phyloP scores from a whole-genome alignment of 2,113 vertebrate genomes.

The Atrichornis clamosus region DNA sequence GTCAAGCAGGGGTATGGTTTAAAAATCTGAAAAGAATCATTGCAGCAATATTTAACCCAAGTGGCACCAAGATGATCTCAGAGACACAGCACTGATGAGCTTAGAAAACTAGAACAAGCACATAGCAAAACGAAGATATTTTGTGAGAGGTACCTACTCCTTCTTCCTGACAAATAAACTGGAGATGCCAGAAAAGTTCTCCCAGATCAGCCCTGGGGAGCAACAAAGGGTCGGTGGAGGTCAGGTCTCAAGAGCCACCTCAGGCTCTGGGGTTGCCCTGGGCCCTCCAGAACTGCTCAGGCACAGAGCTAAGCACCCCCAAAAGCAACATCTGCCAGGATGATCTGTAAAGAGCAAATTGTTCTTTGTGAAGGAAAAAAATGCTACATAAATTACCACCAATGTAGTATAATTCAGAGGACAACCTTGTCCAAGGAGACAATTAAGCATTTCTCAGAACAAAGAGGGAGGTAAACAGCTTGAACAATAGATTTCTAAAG shows the following conservation, averaged over 20 bases:
- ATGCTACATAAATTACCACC: neutral
- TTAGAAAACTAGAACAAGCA: neutral
- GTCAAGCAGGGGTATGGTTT: neutral
- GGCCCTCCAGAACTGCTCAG: neutral
- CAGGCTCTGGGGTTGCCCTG: neutral
- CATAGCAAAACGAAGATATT: neutral
- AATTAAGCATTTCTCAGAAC: conserved; percentile 15
- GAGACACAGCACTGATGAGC: neutral
- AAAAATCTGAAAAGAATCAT: neutral
- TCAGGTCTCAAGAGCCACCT: neutral
- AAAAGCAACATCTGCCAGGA: neutral
- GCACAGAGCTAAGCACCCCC: neutral
- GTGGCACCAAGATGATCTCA: neutral
- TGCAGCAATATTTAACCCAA: neutral
- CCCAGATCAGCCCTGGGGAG: neutral
- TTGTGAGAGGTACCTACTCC: neutral
- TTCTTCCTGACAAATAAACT: neutral
- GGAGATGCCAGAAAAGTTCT: neutral
- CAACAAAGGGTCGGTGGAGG: neutral
- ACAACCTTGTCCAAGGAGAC: conserved; percentile 46
- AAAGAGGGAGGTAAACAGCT: conserved; percentile 16
- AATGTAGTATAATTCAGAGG: conserved; percentile 39
- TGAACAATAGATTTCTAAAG: conserved; percentile 8
- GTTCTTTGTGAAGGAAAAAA: neutral
- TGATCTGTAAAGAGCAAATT: neutral